Conservation (phyloP, 2,113 vertebrate genomes). For the Willisornis vidua region DNA sequence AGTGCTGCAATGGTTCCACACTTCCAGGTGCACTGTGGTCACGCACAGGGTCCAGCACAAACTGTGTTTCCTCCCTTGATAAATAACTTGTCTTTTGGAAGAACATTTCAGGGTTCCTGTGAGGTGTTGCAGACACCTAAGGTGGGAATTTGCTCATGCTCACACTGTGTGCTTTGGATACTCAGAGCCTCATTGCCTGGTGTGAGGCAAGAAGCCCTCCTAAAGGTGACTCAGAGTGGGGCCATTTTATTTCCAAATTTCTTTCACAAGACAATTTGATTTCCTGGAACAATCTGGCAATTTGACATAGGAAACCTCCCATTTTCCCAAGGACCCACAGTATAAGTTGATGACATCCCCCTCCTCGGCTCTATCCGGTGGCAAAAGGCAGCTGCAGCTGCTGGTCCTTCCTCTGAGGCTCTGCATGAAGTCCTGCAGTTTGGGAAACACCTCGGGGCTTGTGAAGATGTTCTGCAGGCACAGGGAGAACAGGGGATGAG, state of each 20-base stretch:
- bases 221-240: background rate
- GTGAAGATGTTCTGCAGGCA: background rate
- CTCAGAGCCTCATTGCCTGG: background rate
- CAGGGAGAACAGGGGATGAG: background rate
- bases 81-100: background rate
- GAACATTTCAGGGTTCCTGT: background rate
- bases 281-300: background rate
- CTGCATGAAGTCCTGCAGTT: background rate
- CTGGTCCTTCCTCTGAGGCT: background rate
- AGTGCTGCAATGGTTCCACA: background rate
- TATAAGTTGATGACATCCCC: background rate
- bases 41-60: accelerated
- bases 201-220: background rate
- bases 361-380: background rate
- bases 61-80: background rate
- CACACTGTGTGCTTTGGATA: background rate
- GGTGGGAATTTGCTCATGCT: background rate
- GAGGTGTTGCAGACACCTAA: background rate
- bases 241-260: background rate
- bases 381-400: background rate
- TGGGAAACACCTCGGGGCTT: background rate
- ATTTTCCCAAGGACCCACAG: background rate
- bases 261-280: background rate
- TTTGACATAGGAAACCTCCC: background rate
- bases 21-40: background rate